Evolutionary conservation across 2,888 invertebrate genomes (phyloP), one percentile per base, ranked within the genome.

Genomic region (Priocnemis perturbator): DNA sequence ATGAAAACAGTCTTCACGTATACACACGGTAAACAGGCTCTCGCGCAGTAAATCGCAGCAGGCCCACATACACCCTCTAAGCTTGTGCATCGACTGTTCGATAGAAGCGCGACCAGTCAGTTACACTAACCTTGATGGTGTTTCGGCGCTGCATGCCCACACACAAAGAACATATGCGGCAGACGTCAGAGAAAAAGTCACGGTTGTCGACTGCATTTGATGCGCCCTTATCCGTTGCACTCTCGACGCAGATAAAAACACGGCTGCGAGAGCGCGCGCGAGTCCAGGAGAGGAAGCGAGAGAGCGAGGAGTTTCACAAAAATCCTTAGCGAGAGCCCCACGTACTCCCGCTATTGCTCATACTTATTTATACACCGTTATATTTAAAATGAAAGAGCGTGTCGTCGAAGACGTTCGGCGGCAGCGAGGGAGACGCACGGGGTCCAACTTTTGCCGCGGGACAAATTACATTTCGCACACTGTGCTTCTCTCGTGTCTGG

Each of bases 341-440:
- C 85, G 86, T 86, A 87, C 86, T 87, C 87, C 83, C 83, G 89
- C 87, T 89, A 85, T 88, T 89, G 88, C 88, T 88, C 89, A 89
- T 89, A 89, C 89, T 89, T 89, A 89, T 89, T 89, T 88, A 89
- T 89, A 89, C 86, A 86, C 86, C 86, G 88, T 88, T 89, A 89
- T 88, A 89, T 89, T 89, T 89, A 88, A 89, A 89, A 88, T 88
- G 87, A 87, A 86, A 86, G 85, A 85, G 82, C 77, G 84, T 72
- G 74, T 77, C 73, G 79, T 77, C 63, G 64, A 64, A 61, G 64
- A 60, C 37, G 37, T 37, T 37, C 37, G 37, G 37, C 26, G 26
- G 26, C 26, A 26, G 7, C 11, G 11, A 11, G 14, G 11, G 37
- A 37, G 37, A 11, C 37, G 37, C 2, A 3, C 4, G 14, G 7